Percentiles rank a stretch among this genome's conserved stretches.
These are phyloP conservation scores for Dolichoris vasculosae DNA, from an alignment of 1,140 invertebrate species.

Conservation along the genomic window DNA sequence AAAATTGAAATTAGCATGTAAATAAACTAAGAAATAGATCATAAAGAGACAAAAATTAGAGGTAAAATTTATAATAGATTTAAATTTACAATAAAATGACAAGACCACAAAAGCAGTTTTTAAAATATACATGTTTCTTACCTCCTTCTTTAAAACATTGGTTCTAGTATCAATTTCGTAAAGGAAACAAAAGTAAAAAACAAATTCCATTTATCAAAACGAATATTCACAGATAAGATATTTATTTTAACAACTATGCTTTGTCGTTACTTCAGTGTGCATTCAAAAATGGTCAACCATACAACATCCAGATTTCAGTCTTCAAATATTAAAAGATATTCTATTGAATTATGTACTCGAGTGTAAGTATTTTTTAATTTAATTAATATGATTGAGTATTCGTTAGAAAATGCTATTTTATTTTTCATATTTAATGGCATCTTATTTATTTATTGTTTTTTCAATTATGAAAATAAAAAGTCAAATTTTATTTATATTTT, in stretches of 20 bases:
- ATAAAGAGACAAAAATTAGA: constrained; percentile 45
- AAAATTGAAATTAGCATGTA: constrained; percentile 48
- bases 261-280: not conserved
- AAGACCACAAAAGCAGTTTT: constrained; percentile 42
- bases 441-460: not conserved
- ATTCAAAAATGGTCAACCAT: not conserved
- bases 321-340: not conserved
- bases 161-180: not conserved
- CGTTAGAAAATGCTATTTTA: not conserved
- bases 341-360: not conserved
- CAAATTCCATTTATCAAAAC: not conserved
- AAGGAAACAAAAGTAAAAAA: not conserved
- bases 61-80: constrained; percentile 52
- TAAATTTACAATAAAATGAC: constrained; percentile 52
- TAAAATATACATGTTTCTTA: constrained; percentile 39
- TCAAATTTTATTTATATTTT: too few species aligned
- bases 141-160: constrained; percentile 36
- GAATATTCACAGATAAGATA: not conserved
- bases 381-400: not conserved
- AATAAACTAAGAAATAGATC: constrained; percentile 47
- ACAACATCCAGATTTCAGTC: not conserved
- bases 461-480: not conserved
- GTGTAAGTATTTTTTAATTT: constrained; percentile 6
- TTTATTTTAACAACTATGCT: not conserved
- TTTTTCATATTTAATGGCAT: not conserved